These are phyloP conservation scores for Drosophila borborema DNA, from an alignment of 2,888 invertebrate genomes.

Conservation along the genomic window DNA sequence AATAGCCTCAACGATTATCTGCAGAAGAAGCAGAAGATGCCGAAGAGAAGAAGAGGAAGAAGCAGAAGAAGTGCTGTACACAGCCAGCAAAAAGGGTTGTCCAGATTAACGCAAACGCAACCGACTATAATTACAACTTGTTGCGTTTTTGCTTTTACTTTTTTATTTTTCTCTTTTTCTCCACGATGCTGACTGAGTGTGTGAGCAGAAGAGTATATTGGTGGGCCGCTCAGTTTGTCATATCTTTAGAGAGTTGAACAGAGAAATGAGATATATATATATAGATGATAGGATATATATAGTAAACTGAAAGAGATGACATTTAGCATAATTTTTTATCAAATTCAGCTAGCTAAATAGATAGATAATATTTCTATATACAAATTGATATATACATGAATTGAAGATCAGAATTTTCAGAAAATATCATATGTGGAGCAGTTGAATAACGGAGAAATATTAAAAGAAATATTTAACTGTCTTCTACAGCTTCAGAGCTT, in stretches of 20 bases:
- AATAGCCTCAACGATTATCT: conserved; percentile 77
- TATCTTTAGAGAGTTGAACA: not conserved
- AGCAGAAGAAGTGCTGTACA: not conserved
- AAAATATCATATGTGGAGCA: too few relatives aligned
- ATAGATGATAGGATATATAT: too few relatives aligned
- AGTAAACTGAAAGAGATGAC: too few relatives aligned
- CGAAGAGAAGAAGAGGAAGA: not conserved
- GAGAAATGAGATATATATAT: not conserved
- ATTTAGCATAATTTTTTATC: too few relatives aligned
- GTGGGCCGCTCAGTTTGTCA: not conserved
- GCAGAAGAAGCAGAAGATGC: not conserved
- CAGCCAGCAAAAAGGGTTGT: conserved; percentile 64
- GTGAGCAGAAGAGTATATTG: not conserved
- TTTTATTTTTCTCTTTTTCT: conserved; percentile 18
- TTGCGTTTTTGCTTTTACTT: conserved; percentile 40
- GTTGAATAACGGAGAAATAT: too few relatives aligned
- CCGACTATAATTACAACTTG: conserved; percentile 59
- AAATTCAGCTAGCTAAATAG: too few relatives aligned
- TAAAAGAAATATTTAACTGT: too few relatives aligned
- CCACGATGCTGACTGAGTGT: not conserved
- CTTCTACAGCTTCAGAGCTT: too few relatives aligned
- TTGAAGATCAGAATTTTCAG: too few relatives aligned
- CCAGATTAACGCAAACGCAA: conserved; percentile 66
- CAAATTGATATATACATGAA: too few relatives aligned
- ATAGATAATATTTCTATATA: too few relatives aligned